Percentiles rank a stretch among this genome's conserved stretches.
These are phyloP conservation scores for Drosophila paracracens DNA, from an alignment of 2,888 invertebrate species.

Conservation along the genomic window DNA sequence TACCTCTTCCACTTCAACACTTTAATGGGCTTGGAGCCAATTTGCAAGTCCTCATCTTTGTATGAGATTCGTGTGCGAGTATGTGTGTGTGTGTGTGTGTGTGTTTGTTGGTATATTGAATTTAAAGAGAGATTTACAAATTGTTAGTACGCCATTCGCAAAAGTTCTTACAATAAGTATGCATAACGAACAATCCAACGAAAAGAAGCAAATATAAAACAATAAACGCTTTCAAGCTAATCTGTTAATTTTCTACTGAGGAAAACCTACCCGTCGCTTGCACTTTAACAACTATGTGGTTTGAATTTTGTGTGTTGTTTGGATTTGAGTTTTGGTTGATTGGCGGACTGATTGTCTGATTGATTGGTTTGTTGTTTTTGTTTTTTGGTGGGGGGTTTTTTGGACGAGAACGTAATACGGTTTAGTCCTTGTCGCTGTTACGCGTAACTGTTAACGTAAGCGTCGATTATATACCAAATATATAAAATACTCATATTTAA, in stretches of 20 bases:
- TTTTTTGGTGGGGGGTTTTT: conserved; percentile 28
- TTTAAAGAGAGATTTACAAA: conserved; percentile 57
- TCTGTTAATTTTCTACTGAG: conserved; percentile 34
- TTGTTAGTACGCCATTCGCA: conserved; percentile 65
- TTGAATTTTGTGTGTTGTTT: conserved; percentile 31
- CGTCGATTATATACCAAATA: conserved; percentile 66
- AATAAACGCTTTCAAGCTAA: conserved; percentile 14
- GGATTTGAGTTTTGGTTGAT: conserved; percentile 27
- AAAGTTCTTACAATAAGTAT: conserved; percentile 28
- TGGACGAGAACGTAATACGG: conserved; percentile 83
- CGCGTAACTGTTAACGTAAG: conserved; percentile 76
- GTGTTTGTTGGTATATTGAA: conserved; percentile 28
- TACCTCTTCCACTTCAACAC: conserved; percentile 83
- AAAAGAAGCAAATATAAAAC: conserved; percentile 21
- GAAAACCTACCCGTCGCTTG: conserved; percentile 63
- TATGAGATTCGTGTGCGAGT: conserved; percentile 23
- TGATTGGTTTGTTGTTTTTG: neutral
- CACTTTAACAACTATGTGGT: conserved; percentile 31
- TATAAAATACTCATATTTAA: conserved; percentile 59
- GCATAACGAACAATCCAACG: conserved; percentile 5
- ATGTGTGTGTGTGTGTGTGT: conserved; percentile 26
- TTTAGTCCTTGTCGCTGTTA: conserved; percentile 83
- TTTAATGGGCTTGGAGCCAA: conserved; percentile 81
- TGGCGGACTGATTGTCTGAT: conserved; percentile 18
- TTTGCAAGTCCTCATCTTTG: conserved; percentile 82